Conservation (phyloP, 2,888 invertebrate genomes). For the Thereva nobilitata region DNA sequence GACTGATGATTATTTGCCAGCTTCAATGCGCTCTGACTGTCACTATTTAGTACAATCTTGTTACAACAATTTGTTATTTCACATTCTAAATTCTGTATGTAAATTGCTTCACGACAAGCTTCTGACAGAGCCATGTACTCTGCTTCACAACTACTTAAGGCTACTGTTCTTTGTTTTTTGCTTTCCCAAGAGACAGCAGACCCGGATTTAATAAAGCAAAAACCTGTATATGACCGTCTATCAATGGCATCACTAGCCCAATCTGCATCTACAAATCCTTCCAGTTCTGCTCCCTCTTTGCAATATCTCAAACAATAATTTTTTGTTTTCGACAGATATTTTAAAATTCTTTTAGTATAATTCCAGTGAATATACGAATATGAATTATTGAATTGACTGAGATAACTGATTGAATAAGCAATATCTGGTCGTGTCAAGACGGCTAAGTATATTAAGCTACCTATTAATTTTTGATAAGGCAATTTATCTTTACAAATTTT, state of each 20-base stretch:
- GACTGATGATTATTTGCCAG: neutral
- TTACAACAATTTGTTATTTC: conserved; percentile 14
- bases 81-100: conserved; percentile 2
- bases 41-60: too few relatives aligned
- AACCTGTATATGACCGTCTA: conserved; percentile 10
- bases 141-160: too few relatives aligned
- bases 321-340: conserved; percentile 1
- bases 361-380: conserved; percentile 2
- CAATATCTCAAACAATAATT: conserved; percentile 2
- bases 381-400: conserved; percentile 10
- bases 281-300: neutral
- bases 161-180: conserved; percentile 4
- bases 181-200: conserved; percentile 1
- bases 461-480: too few relatives aligned
- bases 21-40: conserved; percentile 12
- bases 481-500: too few relatives aligned
- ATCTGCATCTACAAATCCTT: neutral
- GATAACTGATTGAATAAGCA: conserved; percentile 1
- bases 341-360: neutral
- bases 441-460: conserved; percentile 8
- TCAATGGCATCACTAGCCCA: too few relatives aligned
- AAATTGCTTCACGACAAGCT: neutral
- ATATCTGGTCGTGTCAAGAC: conserved; percentile 8
- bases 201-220: conserved; percentile 4
- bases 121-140: conserved; percentile 1